These are phyloP conservation scores for Holothuria scabra DNA, from an alignment of 53 echinoderm and acorn worm species.

Conservation along the genomic window DNA sequence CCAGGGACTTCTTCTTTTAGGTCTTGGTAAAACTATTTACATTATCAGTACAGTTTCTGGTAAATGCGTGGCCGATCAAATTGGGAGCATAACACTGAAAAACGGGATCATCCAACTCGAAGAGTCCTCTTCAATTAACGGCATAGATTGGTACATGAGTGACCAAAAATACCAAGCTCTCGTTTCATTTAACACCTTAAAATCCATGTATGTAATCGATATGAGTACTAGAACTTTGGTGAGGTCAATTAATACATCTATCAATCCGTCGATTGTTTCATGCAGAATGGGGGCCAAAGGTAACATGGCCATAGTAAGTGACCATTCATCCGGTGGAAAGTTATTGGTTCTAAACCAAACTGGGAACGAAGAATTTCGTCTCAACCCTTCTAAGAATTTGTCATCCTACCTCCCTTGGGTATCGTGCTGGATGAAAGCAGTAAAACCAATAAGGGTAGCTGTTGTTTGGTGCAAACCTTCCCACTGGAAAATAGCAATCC, in stretches of 20 bases:
- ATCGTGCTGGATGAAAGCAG: slow-evolving; percentile 2
- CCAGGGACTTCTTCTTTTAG: not conserved
- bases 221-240: not conserved
- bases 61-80: slow-evolving; percentile 16
- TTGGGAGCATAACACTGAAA: not conserved
- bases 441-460: slow-evolving; percentile 5
- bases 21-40: slow-evolving; percentile 8
- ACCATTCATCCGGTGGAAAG: slow-evolving; percentile 3
- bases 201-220: slow-evolving; percentile 35
- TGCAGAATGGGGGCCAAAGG: not conserved
- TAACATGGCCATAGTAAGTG: slow-evolving; percentile 1
- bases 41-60: not conserved
- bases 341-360: not conserved
- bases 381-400: slow-evolving; percentile 7
- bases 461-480: slow-evolving; percentile 29
- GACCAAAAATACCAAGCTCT: slow-evolving; percentile 4
- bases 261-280: not conserved
- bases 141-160: slow-evolving; percentile 2
- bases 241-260: slow-evolving; percentile 9
- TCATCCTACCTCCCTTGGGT: slow-evolving; percentile 23
- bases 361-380: slow-evolving; percentile 11
- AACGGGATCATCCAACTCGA: slow-evolving; percentile 14
- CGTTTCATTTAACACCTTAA: slow-evolving; percentile 16
- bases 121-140: slow-evolving; percentile 31
- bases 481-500: slow-evolving; percentile 19